A percentile compares a stretch with the other conserved stretches of the same genome.
Evolutionary conservation across 2,888 invertebrate genomes (phyloP).

Genomic region (Osmoderma eremita): DNA sequence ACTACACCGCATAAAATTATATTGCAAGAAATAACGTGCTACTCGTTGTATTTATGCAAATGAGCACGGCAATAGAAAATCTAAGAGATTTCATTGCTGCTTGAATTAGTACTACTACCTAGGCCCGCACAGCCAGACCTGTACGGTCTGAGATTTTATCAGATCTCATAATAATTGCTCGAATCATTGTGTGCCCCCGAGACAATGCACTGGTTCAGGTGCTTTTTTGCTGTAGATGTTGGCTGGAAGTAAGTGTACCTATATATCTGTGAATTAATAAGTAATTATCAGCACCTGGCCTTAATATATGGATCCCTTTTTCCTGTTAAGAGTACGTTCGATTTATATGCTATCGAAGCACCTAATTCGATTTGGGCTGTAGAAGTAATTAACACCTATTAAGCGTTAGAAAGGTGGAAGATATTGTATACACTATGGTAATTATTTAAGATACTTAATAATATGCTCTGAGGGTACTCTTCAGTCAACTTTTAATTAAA

Average conservation of each 20-base stretch:
- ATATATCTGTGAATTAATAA: constrained; percentile 20
- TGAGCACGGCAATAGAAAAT: constrained; percentile 13
- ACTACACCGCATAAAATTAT: constrained; percentile 16
- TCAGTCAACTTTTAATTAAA: constrained; percentile 12
- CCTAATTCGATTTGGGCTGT: constrained; percentile 15
- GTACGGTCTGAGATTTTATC: constrained; percentile 24
- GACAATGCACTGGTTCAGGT: constrained; percentile 19
- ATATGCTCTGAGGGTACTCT: neutral
- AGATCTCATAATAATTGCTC: constrained; percentile 26
- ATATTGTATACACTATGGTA: constrained; percentile 17
- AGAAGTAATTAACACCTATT: constrained; percentile 28
- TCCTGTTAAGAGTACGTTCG: constrained; percentile 20
- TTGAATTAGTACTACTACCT: constrained; percentile 20
- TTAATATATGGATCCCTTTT: constrained; percentile 13
- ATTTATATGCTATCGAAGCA: constrained; percentile 1
- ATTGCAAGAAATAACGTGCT: constrained; percentile 15
- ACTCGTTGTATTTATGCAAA: constrained; percentile 29
- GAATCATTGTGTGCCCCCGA: constrained; percentile 14
- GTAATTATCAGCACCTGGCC: constrained; percentile 30
- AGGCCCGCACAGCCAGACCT: neutral
- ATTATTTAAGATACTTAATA: constrained; percentile 7
- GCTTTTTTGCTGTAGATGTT: constrained; percentile 4
- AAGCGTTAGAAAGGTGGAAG: constrained; percentile 3
- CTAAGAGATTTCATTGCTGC: constrained; percentile 22
- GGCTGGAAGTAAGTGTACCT: constrained; percentile 3